Conservation (phyloP, 2,797 vertebrate species). For the Phalanger gymnotis region DNA sequence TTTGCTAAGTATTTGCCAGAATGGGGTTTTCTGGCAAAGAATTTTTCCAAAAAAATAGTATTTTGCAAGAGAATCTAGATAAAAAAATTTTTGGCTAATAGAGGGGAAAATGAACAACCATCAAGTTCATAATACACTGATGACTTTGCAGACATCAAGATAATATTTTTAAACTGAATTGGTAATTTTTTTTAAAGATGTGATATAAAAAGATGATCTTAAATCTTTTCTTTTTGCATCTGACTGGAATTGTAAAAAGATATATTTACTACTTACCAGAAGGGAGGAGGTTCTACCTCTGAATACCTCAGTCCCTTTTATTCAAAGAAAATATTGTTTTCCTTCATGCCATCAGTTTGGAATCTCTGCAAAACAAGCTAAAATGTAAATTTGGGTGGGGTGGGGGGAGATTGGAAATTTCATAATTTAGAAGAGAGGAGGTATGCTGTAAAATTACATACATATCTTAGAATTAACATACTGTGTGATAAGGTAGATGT, state of each 20-base stretch:
- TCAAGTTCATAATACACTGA: conserved; percentile 99
- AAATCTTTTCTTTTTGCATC: conserved; percentile 99
- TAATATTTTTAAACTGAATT: conserved; percentile 98
- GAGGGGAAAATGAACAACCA: conserved; percentile 98
- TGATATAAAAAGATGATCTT: conserved; percentile 99
- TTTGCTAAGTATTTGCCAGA: conserved; percentile 97
- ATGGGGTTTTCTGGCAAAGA: conserved; percentile 99
- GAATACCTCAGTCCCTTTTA: conserved; percentile 95
- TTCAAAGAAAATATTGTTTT: conserved; percentile 98
- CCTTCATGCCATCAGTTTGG: conserved; percentile 98
- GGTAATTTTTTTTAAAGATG: conserved; percentile 98
- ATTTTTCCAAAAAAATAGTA: conserved; percentile 99
- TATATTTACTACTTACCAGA: conserved; percentile 94
- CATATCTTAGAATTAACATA: conserved; percentile 99
- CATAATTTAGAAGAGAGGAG: conserved; percentile 99
- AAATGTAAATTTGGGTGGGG: no score
- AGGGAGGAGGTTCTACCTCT: conserved; percentile 95
- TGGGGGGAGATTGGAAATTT: no score
- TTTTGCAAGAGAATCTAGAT: conserved; percentile 99
- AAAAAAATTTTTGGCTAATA: conserved; percentile 99
- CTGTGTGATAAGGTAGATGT: conserved; percentile 50
- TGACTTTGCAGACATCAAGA: conserved; percentile 99
- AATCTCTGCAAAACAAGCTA: conserved; percentile 95
- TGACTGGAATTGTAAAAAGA: conserved; percentile 88
- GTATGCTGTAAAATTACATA: conserved; percentile 99